Evolutionary conservation across 2,888 invertebrate species (phyloP).

Genomic region (Euplagia quadripunctaria): DNA sequence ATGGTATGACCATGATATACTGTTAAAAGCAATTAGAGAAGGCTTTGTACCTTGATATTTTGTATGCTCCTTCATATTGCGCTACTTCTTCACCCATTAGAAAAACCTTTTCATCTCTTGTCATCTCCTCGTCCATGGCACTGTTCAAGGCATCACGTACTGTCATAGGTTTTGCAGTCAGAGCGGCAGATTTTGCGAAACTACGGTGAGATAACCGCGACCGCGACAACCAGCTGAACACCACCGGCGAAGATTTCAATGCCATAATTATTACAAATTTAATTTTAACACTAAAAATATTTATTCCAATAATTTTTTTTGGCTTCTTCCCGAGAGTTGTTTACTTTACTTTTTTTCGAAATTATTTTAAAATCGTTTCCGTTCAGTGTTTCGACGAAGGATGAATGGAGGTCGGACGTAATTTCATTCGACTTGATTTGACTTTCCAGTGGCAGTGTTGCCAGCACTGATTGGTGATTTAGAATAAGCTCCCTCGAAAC

Average conservation of each 20-base stretch:
- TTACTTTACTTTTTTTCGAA: constrained; percentile 52
- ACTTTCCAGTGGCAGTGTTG: constrained; percentile 12
- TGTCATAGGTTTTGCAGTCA: constrained; percentile 91
- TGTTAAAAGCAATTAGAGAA: neutral
- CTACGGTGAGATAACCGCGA: constrained; percentile 72
- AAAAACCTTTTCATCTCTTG: constrained; percentile 96
- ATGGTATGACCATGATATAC: neutral
- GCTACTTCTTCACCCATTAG: constrained; percentile 99
- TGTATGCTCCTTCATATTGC: constrained; percentile 99
- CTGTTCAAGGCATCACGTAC: constrained; percentile 98
- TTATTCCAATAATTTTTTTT: neutral
- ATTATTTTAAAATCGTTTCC: constrained; percentile 67
- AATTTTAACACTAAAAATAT: constrained; percentile 46
- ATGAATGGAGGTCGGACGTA: constrained; percentile 83
- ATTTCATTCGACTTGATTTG: constrained; percentile 17
- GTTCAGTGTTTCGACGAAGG: constrained; percentile 65
- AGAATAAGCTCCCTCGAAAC: too few species aligned
- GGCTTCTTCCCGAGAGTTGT: neutral
- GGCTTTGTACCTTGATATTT: constrained; percentile 90
- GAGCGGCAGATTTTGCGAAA: constrained; percentile 77
- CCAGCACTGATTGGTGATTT: neutral
- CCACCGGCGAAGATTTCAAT: constrained; percentile 81
- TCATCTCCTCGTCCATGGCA: constrained; percentile 99
- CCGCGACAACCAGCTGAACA: constrained; percentile 69
- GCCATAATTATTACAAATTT: constrained; percentile 74